phyloP scores from a whole-genome alignment of 2,888 invertebrate species.

The Latheticus oryzae region DNA sequence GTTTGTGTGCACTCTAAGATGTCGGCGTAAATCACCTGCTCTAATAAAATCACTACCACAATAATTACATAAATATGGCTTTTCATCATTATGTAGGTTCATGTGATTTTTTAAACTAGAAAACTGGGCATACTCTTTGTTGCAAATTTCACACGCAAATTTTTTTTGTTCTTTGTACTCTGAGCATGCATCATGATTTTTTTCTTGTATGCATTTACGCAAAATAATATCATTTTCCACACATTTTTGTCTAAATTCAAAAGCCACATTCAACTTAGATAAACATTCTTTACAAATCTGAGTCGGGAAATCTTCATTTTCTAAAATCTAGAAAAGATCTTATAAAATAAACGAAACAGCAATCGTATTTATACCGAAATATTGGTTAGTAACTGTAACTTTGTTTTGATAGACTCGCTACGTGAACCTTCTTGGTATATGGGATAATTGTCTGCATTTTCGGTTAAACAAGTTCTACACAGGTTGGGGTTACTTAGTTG shows the following conservation, averaged over 20 bases:
- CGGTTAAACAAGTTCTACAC: conserved; percentile 28
- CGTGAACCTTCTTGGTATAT: no score
- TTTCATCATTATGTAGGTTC: conserved; percentile 35
- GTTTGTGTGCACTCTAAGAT: conserved; percentile 48
- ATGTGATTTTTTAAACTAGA: conserved; percentile 10
- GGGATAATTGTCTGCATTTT: conserved; percentile 8
- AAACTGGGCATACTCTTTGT: conserved; percentile 23
- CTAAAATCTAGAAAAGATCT: conserved; percentile 15
- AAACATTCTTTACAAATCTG: conserved; percentile 20
- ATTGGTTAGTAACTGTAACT: no score
- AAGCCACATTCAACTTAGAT: conserved; percentile 10
- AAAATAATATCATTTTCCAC: conserved; percentile 18
- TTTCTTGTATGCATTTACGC: conserved; percentile 3
- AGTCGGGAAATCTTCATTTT: conserved; percentile 24
- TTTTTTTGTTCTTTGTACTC: neutral
- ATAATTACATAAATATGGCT: conserved; percentile 49
- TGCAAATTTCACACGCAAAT: conserved; percentile 27
- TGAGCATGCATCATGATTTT: neutral
- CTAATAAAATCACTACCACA: conserved; percentile 51
- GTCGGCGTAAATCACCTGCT: conserved; percentile 48
- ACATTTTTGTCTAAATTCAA: conserved; percentile 24
- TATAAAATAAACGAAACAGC: no score
- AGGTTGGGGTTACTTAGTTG: conserved; percentile 23
- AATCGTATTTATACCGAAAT: conserved; percentile 25
- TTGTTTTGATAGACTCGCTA: no score